Conservation (phyloP, 2,797 vertebrate species). For the Argyrosomus regius region DNA sequence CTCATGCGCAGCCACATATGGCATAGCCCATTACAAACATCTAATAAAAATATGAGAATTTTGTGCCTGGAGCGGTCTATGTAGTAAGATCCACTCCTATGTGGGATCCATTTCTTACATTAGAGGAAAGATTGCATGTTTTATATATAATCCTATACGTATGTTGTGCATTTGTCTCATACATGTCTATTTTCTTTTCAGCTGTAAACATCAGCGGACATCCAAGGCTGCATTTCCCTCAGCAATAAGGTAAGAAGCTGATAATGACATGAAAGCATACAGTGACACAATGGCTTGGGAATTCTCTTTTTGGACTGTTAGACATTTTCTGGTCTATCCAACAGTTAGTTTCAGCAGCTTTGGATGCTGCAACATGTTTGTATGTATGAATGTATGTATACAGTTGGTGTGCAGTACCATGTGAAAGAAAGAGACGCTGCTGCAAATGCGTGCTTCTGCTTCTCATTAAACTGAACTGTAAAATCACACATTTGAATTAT, state of each 20-base stretch:
- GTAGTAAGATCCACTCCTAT: background rate
- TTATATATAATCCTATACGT: background rate
- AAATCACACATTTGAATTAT: constrained; percentile 23
- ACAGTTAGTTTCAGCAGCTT: background rate
- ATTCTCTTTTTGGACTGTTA: too few species aligned
- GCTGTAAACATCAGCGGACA: constrained; percentile 79
- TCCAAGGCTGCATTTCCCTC: constrained; percentile 63
- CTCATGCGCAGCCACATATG: constrained; percentile 34
- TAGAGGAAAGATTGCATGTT: background rate
- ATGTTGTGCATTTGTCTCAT: constrained; percentile 21
- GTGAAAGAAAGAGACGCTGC: constrained; percentile 1
- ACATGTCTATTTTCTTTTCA: constrained; percentile 64
- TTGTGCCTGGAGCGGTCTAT: constrained; percentile 5
- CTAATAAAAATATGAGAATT: constrained; percentile 30
- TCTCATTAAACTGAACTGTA: constrained; percentile 8
- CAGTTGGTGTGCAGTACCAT: constrained; percentile 29
- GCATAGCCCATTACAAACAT: constrained; percentile 24
- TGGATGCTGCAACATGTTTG: background rate
- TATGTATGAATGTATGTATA: constrained; percentile 10
- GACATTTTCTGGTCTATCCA: background rate
- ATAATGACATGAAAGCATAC: background rate
- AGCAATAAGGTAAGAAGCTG: constrained; percentile 75
- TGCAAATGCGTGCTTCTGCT: constrained; percentile 23
- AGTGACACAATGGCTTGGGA: background rate
- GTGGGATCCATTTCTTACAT: constrained; percentile 2